These are phyloP conservation scores for Ormyrus pomaceus DNA, from an alignment of 2,888 invertebrate species.

Conservation along the genomic window DNA sequence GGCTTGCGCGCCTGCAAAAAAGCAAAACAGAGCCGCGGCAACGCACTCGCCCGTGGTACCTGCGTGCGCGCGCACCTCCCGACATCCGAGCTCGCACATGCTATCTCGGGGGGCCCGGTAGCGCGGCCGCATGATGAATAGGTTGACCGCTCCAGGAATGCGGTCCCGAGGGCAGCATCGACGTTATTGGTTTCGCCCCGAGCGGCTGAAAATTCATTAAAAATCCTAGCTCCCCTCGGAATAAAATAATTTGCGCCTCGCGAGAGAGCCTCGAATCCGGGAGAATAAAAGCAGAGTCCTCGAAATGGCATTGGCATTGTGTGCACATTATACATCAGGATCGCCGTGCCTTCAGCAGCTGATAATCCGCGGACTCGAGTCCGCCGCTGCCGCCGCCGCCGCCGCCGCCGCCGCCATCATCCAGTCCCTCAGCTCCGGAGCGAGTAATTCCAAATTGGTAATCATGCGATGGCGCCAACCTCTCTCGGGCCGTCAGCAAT, in stretches of 20 bases:
- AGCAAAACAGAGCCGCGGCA: slow-evolving; percentile 6
- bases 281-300: neutral
- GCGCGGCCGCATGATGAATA: slow-evolving; percentile 66
- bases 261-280: too few relatives aligned
- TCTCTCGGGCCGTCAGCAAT: slow-evolving; percentile 73
- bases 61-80: slow-evolving; percentile 16
- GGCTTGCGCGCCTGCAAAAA: slow-evolving; percentile 58
- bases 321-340: slow-evolving; percentile 51
- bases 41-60: slow-evolving; percentile 18
- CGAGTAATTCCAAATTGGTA: slow-evolving; percentile 75
- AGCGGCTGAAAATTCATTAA: slow-evolving; percentile 35
- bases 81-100: slow-evolving; percentile 55
- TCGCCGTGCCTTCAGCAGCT: slow-evolving; percentile 61
- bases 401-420: slow-evolving; percentile 57
- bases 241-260: neutral
- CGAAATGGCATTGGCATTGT: slow-evolving; percentile 54
- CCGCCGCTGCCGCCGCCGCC: neutral
- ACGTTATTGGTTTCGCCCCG: slow-evolving; percentile 66
- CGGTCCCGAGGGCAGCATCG: slow-evolving; percentile 64
- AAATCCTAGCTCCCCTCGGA: neutral
- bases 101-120: slow-evolving; percentile 45
- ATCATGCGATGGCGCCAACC: slow-evolving; percentile 76
- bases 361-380: slow-evolving; percentile 64
- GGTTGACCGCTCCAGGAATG: slow-evolving; percentile 67
- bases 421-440: slow-evolving; percentile 56